Evolutionary conservation across 2,113 vertebrate genomes (phyloP).

Genomic region (Steatornis caripensis): DNA sequence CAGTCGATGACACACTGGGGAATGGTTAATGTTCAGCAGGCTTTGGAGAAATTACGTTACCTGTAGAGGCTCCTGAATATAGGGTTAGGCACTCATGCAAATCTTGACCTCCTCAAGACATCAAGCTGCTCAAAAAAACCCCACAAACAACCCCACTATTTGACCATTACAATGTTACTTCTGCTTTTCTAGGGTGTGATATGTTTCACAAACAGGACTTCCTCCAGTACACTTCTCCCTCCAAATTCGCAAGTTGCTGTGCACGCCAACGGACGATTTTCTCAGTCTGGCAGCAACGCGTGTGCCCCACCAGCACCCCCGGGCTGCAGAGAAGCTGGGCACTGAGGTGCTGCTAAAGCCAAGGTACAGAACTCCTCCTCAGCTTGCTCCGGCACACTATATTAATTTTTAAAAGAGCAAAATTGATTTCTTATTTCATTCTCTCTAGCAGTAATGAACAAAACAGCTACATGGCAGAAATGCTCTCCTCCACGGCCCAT

Average conservation of each 20-base stretch:
- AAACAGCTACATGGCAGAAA: neutral
- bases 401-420: constrained; percentile 25
- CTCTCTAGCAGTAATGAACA: neutral
- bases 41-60: neutral
- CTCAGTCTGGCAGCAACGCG: neutral
- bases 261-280: neutral
- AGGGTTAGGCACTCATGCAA: neutral
- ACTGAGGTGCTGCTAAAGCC: neutral
- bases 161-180: neutral
- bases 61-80: neutral
- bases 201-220: neutral
- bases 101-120: neutral
- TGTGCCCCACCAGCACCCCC: neutral
- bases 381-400: neutral
- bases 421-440: constrained; percentile 37
- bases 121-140: neutral
- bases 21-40: neutral
- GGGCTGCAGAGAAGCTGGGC: neutral
- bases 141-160: accelerated
- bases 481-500: neutral
- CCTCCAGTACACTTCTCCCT: neutral
- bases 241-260: neutral
- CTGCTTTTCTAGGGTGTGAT: neutral
- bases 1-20: neutral
- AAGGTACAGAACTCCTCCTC: neutral